Conservation (phyloP, 1,140 invertebrate species). For the Nomia melanderi region DNA sequence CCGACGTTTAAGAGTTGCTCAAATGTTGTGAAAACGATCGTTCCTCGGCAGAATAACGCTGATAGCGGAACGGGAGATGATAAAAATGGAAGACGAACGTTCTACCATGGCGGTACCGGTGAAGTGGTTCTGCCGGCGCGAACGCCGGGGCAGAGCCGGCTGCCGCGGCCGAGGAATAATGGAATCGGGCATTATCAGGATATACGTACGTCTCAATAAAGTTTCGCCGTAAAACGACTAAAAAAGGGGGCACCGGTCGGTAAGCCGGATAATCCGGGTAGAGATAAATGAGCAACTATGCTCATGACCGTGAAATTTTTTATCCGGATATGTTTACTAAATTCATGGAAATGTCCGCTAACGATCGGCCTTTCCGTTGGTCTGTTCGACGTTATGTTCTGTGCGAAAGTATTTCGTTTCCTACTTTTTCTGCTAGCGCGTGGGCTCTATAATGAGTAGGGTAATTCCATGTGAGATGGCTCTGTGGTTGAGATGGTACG, state of each 20-base stretch:
- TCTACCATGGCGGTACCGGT: slow-evolving; percentile 4
- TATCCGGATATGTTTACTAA: slow-evolving; percentile 31
- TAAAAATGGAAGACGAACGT: slow-evolving; percentile 49
- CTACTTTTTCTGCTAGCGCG: no score
- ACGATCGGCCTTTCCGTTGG: no score
- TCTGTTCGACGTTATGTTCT: no score
- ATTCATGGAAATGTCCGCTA: not conserved
- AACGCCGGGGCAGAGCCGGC: no score
- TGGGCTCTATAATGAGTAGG: no score
- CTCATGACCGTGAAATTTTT: slow-evolving; percentile 4
- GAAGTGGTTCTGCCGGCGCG: not conserved
- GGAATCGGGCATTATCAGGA: slow-evolving; percentile 55
- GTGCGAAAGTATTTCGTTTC: no score
- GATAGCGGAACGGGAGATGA: slow-evolving; percentile 3
- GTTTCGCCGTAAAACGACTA: slow-evolving; percentile 38
- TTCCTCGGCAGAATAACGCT: slow-evolving; percentile 29
- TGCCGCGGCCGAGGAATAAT: slow-evolving; percentile 52
- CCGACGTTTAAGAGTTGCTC: slow-evolving; percentile 38
- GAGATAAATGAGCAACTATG: slow-evolving; percentile 54
- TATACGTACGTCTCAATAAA: slow-evolving; percentile 60
- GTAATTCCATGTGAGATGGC: no score
- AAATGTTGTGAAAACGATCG: slow-evolving; percentile 46
- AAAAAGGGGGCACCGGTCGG: slow-evolving; percentile 19
- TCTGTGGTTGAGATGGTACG: no score
- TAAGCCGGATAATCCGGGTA: slow-evolving; percentile 59